Evolutionary conservation across 2,888 invertebrate genomes (phyloP), one percentile per base, ranked within the genome.

Genomic region (Netelia fuscicornis): DNA sequence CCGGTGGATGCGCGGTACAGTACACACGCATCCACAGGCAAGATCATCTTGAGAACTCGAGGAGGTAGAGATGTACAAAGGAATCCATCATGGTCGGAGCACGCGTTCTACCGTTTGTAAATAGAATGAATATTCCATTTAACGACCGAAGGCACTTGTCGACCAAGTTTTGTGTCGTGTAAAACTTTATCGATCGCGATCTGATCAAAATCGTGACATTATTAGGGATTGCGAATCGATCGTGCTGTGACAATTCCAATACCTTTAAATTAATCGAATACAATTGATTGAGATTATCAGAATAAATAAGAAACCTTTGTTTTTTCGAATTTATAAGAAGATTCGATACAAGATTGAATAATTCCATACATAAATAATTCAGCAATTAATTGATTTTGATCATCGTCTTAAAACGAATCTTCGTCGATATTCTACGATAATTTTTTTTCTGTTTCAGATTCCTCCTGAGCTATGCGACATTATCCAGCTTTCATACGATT

Each of bases 91-190:
- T 71, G 82, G 58, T 74, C 62, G 54, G 56, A 74, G 62, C 78
- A 84, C 84, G 77, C 74, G 84, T 84, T 84, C 81, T 78, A 70
- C 84, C 58, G 60, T 70, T 82, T 76, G 70, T 68, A 70, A 79
- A 85, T 79, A 48, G 71, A 71, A 83, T 77, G 48, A 48, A 68
- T 67, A 71, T 75, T 67, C 8, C 71, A 76, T 52, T 72, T 76
- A 60, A 78, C 25, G 48, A 75, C 25, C 58, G 30, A n/a, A 52
- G 3, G n/a, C 9, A 20, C 8, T 17, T 17, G 11, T 72, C 56
- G 64, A 56, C 58, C 44, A 56, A 44, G 20, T 72, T 60, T 44
- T 56, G 42, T 17, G 42, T 30, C 75, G 48, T 62, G 52, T 25
- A 25, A 62, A 76, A 76, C 20, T 76, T 81, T 70, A 70, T 81